phyloP scores from a whole-genome alignment of 1,140 invertebrate genomes.

The Aplysia californica region DNA sequence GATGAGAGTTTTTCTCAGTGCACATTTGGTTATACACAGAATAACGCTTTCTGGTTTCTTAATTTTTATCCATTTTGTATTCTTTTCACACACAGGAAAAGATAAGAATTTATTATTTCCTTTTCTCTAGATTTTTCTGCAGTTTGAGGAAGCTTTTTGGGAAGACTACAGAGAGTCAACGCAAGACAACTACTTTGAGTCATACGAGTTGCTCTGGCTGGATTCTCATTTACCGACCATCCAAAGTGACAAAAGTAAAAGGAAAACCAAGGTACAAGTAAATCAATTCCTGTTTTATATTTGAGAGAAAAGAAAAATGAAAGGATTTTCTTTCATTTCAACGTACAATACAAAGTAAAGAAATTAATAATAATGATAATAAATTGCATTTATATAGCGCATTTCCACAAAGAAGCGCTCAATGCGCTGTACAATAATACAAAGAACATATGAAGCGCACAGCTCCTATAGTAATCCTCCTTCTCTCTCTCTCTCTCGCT shows the following conservation, averaged over 20 bases:
- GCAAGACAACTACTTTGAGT: not conserved
- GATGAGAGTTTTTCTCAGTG: no score
- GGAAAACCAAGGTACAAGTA: not conserved
- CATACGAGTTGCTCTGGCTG: slow-evolving; percentile 7
- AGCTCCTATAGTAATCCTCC: no score
- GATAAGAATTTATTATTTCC: not conserved
- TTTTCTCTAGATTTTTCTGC: not conserved
- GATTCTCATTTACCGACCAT: not conserved
- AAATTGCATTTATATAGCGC: no score
- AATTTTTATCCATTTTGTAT: not conserved
- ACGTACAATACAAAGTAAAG: not conserved
- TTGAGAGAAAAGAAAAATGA: not conserved
- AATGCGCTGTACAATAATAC: no score
- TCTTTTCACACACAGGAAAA: not conserved
- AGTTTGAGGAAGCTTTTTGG: slow-evolving; percentile 12
- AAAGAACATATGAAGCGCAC: no score
- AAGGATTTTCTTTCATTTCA: not conserved
- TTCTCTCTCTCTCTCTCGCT: no score
- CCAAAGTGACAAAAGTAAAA: slow-evolving; percentile 2
- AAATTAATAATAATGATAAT: not conserved
- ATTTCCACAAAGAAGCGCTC: no score
- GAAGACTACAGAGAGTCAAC: no score
- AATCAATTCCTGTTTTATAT: not conserved
- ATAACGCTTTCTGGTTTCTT: not conserved
- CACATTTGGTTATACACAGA: no score